Percentiles rank a stretch among this genome's conserved stretches.
phyloP scores from a whole-genome alignment of 2,888 invertebrate genomes.

The Meghimatium bilineatum region DNA sequence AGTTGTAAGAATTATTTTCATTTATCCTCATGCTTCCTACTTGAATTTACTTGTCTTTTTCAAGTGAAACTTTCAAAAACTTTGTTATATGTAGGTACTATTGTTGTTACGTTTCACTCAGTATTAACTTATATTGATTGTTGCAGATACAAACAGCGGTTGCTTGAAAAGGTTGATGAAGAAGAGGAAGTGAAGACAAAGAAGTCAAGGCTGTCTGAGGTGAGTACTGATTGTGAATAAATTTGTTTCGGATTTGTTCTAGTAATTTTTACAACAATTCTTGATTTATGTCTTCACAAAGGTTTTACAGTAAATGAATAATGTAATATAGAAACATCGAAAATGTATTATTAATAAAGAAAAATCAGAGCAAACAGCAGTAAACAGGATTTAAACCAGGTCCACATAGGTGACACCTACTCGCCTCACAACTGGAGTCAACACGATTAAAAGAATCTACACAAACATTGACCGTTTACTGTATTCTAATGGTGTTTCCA shows the following conservation, averaged over 20 bases:
- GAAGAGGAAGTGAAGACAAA: conserved; percentile 33
- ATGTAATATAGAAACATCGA: background rate
- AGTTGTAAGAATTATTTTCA: no score
- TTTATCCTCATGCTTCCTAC: no score
- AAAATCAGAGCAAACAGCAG: no score
- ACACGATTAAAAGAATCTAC: no score
- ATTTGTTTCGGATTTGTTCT: background rate
- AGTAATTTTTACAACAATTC: background rate
- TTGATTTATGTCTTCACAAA: background rate
- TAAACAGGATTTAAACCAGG: no score
- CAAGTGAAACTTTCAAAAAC: no score
- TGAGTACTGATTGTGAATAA: background rate
- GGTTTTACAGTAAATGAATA: background rate
- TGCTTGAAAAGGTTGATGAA: conserved; percentile 33
- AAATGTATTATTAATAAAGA: background rate
- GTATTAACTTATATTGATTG: no score
- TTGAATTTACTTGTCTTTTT: no score
- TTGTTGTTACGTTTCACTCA: no score
- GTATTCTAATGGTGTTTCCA: background rate
- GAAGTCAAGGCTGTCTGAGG: conserved; percentile 29
- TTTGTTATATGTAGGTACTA: background rate
- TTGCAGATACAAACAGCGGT: conserved; percentile 32
- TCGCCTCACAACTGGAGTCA: no score
- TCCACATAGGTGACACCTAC: no score
- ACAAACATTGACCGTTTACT: background rate